Base-by-base conservation (phyloP, 2,797 vertebrate species). In the Chelmon rostratus region DNA sequence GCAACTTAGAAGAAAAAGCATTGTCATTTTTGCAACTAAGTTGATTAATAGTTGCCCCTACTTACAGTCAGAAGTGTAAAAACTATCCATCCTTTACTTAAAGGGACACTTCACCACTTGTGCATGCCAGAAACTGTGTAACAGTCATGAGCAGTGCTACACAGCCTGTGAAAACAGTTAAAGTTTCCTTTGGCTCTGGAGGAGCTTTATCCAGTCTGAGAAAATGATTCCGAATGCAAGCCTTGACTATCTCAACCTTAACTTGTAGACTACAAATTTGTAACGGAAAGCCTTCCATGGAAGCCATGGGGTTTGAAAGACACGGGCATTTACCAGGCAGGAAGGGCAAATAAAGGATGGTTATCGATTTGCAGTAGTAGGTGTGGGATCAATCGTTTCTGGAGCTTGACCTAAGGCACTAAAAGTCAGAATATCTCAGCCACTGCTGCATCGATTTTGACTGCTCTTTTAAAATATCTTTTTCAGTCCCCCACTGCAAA, bases 11-110 rank as follows among this genome's bases (percentile, higher is more conserved):
- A 66, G 56, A 79, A 64, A 66, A 62, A 73, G 11, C 11, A 23
- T 42, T 47, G 49, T 10, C 40, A 57, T 76, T 81, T 73, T 31
- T 75, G 53, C 25, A 59, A 9, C 72, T 67, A 59, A 69, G 35
- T 38, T 63, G 21, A 86, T 62, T 65, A 37, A 65, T 62, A 38
- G 56, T 63, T 44, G 56, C 59, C n/a, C 21, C 49, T 69, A 40
- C 57, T 42, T 7, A 42, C 13, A 62, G 8, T 8, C 35, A 66
- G 16, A 23, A 38, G 50, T 69, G 37, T 33, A 31, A 62, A 13
- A 63, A 9, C 23, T 37, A 50, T 65, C 46, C 18, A 47, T 79
- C 21, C 16, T 72, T 57, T 63, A 68, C 42, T 50, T 59, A 53
- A 42, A 46, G 49, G 59, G 25, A 65, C 57, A 70, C 16, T 58